Conservation (phyloP, 2,888 invertebrate species). For the Carpatolechia fugitivella region DNA sequence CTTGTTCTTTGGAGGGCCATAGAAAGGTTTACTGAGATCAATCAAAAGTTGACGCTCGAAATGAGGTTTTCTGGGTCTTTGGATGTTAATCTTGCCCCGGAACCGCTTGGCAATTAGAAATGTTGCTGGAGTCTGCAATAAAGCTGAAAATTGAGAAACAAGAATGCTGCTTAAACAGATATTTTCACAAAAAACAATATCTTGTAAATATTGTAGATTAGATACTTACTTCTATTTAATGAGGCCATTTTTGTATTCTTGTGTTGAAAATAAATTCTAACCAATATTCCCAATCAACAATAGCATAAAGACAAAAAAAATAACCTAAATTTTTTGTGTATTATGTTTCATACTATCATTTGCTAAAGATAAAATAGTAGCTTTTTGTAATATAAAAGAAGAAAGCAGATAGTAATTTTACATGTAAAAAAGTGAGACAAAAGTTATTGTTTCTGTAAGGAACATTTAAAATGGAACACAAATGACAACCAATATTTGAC, state of each 20-base stretch:
- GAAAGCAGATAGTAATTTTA: too few species aligned
- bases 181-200: neutral
- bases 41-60: constrained; percentile 83
- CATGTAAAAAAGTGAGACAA: too few species aligned
- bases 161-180: neutral
- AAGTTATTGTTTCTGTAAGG: too few species aligned
- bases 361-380: too few species aligned
- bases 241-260: constrained; percentile 33
- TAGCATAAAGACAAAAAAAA: too few species aligned
- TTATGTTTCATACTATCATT: neutral
- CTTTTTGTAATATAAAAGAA: too few species aligned
- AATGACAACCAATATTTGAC: too few species aligned
- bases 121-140: constrained; percentile 60
- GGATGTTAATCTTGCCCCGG: constrained; percentile 88
- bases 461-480: too few species aligned
- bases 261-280: too few species aligned
- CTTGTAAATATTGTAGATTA: neutral
- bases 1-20: constrained; percentile 62
- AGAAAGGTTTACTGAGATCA: constrained; percentile 82
- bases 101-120: constrained; percentile 81
- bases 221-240: constrained; percentile 40
- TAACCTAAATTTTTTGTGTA: neutral
- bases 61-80: constrained; percentile 85
- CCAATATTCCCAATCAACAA: neutral
- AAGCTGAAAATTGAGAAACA: constrained; percentile 39